Base-by-base conservation (phyloP, 2,797 vertebrate species). In the Peromyscus eremicus region DNA sequence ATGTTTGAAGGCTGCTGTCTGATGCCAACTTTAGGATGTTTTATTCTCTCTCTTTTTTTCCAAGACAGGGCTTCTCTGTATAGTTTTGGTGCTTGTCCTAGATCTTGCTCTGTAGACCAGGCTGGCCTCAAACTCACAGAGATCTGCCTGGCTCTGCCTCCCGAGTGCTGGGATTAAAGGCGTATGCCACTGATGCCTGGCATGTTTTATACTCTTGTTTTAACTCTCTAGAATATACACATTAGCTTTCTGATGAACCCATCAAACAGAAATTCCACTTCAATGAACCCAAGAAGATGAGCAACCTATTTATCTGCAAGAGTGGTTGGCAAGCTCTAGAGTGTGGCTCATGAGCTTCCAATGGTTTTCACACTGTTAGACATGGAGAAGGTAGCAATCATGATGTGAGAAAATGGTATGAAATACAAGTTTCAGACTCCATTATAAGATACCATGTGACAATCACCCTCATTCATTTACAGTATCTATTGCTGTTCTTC, bases 21-120 rank as follows among this genome's bases (percentile, higher is more conserved):
- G 89, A 92, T 73, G 60, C 46, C 91, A 46, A 93, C 14, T 62
- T 66, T 14, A 82, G 43, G 52, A 84, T 80, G 76, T 93, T 49
- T 17, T 62, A 83, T 95, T 52, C 49, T 16, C 2, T 57, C 14
- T 52, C 52, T 52, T 52, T 52, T 52, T 52, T 52, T 52, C 14
- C 52, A 52, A 52, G 52, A 52, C 52, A 52, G 14, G 52, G 52
- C 14, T 52, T 52, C 52, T 52, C 52, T 52, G 12, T 52, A 52
- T 52, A 52, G 52, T 52, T 52, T 52, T 52, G 52, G 52, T 52
- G 3, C 52, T 4, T 52, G 52, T 52, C 2, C 52, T 52, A 14
- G 52, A 52, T 52, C 52, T 14, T 0, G 13, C 52, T 52, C 52
- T 52, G 52, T 52, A 52, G 52, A 52, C 52, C 52, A 52, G 52